These are phyloP conservation scores for Noctua fimbriata DNA, from an alignment of 2,888 invertebrate genomes.

Conservation along the genomic window DNA sequence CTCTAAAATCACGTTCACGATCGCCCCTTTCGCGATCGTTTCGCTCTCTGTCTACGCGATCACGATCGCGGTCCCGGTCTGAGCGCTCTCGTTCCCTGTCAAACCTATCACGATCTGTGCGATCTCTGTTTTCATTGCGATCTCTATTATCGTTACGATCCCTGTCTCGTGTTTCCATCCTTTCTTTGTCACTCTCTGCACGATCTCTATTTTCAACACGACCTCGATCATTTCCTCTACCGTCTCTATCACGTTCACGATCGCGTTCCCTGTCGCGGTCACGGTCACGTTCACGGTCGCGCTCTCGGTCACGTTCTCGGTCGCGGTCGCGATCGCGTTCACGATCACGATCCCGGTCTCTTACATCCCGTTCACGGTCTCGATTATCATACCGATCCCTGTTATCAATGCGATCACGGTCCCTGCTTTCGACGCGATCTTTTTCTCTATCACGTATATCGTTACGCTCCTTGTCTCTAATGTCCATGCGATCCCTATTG, in stretches of 20 bases:
- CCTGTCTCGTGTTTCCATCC: conserved; percentile 66
- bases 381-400: conserved; percentile 74
- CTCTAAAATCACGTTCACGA: conserved; percentile 79
- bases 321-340: conserved; percentile 68
- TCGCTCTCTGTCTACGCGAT: conserved; percentile 68
- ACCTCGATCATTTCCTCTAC: conserved; percentile 64
- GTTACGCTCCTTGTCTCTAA: conserved; percentile 78
- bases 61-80: conserved; percentile 77
- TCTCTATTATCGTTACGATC: conserved; percentile 80
- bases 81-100: conserved; percentile 75
- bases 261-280: conserved; percentile 66
- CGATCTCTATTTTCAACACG: conserved; percentile 73
- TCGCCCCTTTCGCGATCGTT: conserved; percentile 79
- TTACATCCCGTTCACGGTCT: conserved; percentile 73
- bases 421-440: conserved; percentile 66
- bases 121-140: conserved; percentile 70
- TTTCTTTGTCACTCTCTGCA: conserved; percentile 65
- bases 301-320: conserved; percentile 82
- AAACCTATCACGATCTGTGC: conserved; percentile 73
- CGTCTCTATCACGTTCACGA: conserved; percentile 77
- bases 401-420: conserved; percentile 83
- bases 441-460: conserved; percentile 73
- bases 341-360: conserved; percentile 68
- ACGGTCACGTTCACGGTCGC: conserved; percentile 81
- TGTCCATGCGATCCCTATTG: conserved; percentile 78